Percentiles rank a stretch among this genome's conserved stretches.
Conservation (phyloP, 2,888 invertebrate genomes). For the Ommatoiulus sabulosus region DNA sequence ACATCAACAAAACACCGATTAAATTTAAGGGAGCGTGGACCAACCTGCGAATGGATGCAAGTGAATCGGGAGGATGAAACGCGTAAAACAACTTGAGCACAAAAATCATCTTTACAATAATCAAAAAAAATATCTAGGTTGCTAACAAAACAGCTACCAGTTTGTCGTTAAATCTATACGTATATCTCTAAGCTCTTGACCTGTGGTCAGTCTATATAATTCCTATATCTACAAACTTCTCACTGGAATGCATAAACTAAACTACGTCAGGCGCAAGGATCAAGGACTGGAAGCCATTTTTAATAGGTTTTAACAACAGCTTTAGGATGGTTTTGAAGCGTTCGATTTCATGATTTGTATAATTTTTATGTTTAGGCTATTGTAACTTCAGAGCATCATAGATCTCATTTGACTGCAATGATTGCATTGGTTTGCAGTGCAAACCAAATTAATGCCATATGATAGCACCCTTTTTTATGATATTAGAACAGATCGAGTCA, state of each 20-base stretch:
- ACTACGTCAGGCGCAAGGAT: conserved; percentile 10
- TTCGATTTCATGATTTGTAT: background rate
- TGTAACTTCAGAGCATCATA: too few species aligned
- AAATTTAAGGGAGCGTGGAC: background rate
- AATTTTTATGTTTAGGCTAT: too few species aligned
- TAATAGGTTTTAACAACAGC: background rate
- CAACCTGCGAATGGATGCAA: background rate
- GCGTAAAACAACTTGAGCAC: background rate
- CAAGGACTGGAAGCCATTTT: background rate
- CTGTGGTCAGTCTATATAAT: background rate
- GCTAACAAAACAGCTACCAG: background rate
- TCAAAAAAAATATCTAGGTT: background rate
- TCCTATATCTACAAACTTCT: background rate
- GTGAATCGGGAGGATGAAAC: background rate
- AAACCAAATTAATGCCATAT: too few species aligned
- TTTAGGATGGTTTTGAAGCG: background rate
- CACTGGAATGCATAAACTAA: conserved; percentile 53
- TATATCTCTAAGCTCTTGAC: background rate
- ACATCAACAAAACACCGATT: background rate
- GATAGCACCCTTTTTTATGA: too few species aligned
- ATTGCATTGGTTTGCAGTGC: too few species aligned
- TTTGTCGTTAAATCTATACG: background rate
- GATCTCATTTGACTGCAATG: too few species aligned
- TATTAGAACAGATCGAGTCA: too few species aligned
- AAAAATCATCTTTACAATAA: background rate